Conservation (phyloP, 2,797 vertebrate genomes). For the Nannoperca obscura region DNA sequence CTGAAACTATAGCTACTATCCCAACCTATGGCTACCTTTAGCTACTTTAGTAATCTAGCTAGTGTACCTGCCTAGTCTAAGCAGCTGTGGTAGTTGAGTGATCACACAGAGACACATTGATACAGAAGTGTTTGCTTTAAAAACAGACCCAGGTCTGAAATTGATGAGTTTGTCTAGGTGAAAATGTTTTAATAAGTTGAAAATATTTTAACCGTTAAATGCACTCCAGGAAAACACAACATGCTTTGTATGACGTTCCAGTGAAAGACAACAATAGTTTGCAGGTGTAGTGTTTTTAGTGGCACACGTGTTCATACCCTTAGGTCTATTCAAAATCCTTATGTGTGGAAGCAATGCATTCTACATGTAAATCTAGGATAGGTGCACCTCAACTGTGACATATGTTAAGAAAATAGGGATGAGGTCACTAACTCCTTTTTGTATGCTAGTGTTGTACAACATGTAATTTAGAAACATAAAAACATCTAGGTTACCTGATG, state of each 20-base stretch:
- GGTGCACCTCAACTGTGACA: not conserved
- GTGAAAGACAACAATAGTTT: constrained; percentile 15
- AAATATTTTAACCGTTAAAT: constrained; percentile 14
- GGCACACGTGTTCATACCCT: constrained; percentile 17
- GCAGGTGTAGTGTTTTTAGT: constrained; percentile 37
- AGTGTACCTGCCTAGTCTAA: not conserved
- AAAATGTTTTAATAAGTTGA: constrained; percentile 44
- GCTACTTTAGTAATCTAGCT: not conserved
- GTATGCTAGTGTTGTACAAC: not conserved
- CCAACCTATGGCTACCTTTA: constrained; percentile 5
- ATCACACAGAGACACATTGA: constrained; percentile 20
- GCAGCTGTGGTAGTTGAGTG: constrained; percentile 18
- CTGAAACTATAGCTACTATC: constrained; percentile 15
- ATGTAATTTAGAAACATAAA: not conserved
- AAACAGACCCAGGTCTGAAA: constrained; percentile 49
- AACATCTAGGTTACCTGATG: not conserved
- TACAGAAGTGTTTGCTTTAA: constrained; percentile 37
- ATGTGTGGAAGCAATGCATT: not conserved
- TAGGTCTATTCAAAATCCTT: constrained; percentile 5
- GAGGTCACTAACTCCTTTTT: constrained; percentile 2
- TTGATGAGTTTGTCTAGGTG: constrained; percentile 10
- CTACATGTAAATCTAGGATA: constrained; percentile 21
- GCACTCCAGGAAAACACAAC: constrained; percentile 7
- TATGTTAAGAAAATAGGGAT: not conserved
- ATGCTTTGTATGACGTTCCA: not conserved